A percentile compares a stretch with the other conserved stretches of the same genome.
Conservation (phyloP, 2,888 invertebrate species). For the Drosophila borborema region DNA sequence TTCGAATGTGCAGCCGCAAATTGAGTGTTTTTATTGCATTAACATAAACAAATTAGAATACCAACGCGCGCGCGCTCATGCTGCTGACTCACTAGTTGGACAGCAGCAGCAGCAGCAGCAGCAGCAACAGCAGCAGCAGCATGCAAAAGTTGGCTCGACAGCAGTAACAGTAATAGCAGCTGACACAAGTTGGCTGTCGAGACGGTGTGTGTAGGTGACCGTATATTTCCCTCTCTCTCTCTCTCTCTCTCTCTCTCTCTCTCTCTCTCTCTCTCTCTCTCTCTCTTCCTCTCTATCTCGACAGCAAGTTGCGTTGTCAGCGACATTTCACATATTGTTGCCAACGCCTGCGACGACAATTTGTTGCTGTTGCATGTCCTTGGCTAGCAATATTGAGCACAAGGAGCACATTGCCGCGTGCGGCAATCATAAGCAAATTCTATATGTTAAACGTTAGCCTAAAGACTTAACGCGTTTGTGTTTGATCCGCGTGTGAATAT, state of each 20-base stretch:
- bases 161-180: conserved; percentile 37
- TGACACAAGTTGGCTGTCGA: conserved; percentile 55
- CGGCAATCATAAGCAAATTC: conserved; percentile 34
- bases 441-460: conserved; percentile 9
- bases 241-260: neutral
- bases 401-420: conserved; percentile 47
- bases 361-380: conserved; percentile 35
- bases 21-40: conserved; percentile 82
- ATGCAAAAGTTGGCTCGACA: conserved; percentile 46
- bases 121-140: conserved; percentile 24
- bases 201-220: conserved; percentile 11
- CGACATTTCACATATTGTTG: conserved; percentile 28
- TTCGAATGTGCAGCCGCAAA: conserved; percentile 70
- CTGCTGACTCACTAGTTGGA: conserved; percentile 59
- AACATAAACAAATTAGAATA: conserved; percentile 82
- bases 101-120: conserved; percentile 27
- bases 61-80: conserved; percentile 43
- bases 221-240: neutral
- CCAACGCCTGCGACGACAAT: conserved; percentile 18
- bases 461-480: conserved; percentile 1
- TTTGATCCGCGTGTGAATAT: conserved; percentile 34
- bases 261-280: neutral
- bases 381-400: conserved; percentile 3
- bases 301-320: conserved; percentile 50
- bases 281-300: no score